A percentile compares a stretch with the other conserved stretches of the same genome.
These are phyloP conservation scores for Diacarnus erythraeanus DNA, from an alignment of 37 sponge, comb jelly and placozoan species.

Conservation along the genomic window DNA sequence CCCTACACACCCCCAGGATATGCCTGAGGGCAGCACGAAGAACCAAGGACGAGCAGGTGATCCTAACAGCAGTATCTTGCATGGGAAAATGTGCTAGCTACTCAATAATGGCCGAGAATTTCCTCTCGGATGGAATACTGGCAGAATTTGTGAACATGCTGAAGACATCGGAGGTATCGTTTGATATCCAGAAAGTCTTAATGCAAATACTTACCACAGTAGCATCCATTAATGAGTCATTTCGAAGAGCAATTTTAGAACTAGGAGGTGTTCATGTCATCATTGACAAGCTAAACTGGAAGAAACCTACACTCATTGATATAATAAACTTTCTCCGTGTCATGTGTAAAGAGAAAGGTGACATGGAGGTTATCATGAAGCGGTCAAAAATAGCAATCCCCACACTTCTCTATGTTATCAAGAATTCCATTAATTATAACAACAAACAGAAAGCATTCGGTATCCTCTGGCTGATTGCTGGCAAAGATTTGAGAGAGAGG, in stretches of 20 bases:
- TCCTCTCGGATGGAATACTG: background rate
- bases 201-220: background rate
- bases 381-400: background rate
- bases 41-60: background rate
- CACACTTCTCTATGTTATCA: constrained; percentile 15
- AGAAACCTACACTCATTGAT: background rate
- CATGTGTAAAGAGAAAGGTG: constrained; percentile 16
- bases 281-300: background rate
- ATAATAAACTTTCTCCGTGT: background rate
- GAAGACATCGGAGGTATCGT: background rate
- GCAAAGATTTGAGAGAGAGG: background rate
- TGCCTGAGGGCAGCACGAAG: too few relatives aligned
- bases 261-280: background rate
- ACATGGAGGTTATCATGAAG: constrained; percentile 4
- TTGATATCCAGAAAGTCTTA: background rate
- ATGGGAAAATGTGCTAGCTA: background rate
- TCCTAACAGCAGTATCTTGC: background rate
- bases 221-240: background rate
- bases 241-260: background rate
- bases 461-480: constrained; percentile 32
- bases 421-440: background rate
- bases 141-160: background rate
- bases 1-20: background rate
- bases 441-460: constrained; percentile 10
- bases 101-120: background rate